Evolutionary conservation across 2,797 vertebrate species (phyloP), one percentile per base, ranked within the genome.

Genomic region (Jordanella pulchra): DNA sequence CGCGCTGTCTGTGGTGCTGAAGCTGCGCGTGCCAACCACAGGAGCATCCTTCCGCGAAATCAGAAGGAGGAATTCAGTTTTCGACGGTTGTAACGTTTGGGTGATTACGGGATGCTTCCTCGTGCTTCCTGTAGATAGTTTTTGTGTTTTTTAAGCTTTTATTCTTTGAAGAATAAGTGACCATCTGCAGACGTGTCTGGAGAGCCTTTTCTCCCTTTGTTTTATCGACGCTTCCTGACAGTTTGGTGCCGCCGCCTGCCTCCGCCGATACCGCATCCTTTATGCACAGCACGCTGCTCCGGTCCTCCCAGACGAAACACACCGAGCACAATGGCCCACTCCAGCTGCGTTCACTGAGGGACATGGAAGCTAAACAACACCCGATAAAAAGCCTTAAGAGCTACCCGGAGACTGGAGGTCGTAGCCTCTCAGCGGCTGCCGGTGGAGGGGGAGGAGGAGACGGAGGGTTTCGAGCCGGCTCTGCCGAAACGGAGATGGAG

Each of bases 1-100:
- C 87, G 87, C 89, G 92, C 94, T 95, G 94, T 94, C 94, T 87
- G 91, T 92, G 95, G 95, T 96, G 94, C 95, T 96, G 95, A 96
- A 89, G 94, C 93, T 94, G 93, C 91, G 91, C 90, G 92, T 90
- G 89, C 92, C 84, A 84, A 80, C 83, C 81, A 79, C 76, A 67
- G 72, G 80, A 90, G 89, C 92, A 90, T 91, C 90, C 80, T 77
- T 89, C 75, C 83, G 83, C 84, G 75, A 84, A 72, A 84, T 69
- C 78, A 32, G 28, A 32, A 17, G 69, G 56, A 72, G 73, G 75
- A 64, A 2, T 30, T 72, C 54, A 54, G 73, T 55, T 65, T 27
- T 63, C 60, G 30, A 71, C 67, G 66, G 48, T 18, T 23, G 61
- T 25, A 11, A 45, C 56, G 67, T 74, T 27, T 13, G n/a, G 44